Percentiles rank a stretch among this genome's conserved stretches.
phyloP scores from a whole-genome alignment of 2,888 invertebrate species.

The Aricia artaxerxes region DNA sequence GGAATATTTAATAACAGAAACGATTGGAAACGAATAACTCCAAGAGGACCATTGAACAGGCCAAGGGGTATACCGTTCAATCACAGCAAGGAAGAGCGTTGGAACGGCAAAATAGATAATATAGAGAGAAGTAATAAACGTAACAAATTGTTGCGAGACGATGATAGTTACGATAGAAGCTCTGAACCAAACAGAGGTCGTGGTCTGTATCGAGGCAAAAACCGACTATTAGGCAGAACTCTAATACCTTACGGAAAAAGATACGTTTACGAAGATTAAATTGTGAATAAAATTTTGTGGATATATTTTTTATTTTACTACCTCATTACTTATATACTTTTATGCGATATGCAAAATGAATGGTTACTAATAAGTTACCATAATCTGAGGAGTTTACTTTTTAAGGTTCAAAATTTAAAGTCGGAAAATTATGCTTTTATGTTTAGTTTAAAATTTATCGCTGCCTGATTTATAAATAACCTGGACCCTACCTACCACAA shows the following conservation, averaged over 20 bases:
- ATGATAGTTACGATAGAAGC: not conserved
- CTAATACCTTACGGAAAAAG: slow-evolving; percentile 39
- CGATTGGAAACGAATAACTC: not conserved
- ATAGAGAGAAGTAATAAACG: not conserved
- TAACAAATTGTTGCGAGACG: not conserved
- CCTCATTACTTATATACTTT: not conserved
- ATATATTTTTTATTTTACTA: not conserved
- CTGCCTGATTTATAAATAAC: too few relatives aligned
- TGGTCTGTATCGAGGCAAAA: not conserved
- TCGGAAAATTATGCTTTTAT: too few relatives aligned
- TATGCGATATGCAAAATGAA: too few relatives aligned
- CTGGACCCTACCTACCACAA: too few relatives aligned
- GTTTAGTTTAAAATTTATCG: too few relatives aligned
- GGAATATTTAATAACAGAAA: not conserved
- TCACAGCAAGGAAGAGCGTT: not conserved
- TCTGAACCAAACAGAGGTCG: not conserved
- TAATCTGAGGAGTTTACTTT: too few relatives aligned
- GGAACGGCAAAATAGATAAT: not conserved
- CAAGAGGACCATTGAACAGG: not conserved
- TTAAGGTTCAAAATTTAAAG: too few relatives aligned
- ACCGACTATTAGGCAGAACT: slow-evolving; percentile 35
- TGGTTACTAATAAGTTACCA: too few relatives aligned
- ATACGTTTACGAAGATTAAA: slow-evolving; percentile 39
- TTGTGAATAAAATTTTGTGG: not conserved
- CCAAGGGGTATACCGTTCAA: not conserved